These are phyloP conservation scores for Eucriotettix oculatus DNA, from an alignment of 2,888 invertebrate species.

Conservation along the genomic window DNA sequence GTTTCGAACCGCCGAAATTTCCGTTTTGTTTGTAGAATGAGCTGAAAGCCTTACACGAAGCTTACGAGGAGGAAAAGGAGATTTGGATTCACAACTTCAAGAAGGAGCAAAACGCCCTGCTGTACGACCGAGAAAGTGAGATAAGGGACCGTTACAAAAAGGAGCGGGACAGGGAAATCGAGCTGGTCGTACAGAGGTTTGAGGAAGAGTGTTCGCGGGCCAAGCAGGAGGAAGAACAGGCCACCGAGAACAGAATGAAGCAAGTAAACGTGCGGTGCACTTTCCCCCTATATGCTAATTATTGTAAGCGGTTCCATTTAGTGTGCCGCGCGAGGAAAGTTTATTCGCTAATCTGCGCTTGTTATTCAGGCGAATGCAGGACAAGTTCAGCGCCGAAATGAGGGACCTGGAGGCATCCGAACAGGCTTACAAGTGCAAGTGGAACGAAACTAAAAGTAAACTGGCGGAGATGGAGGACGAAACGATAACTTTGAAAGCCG, in stretches of 20 bases:
- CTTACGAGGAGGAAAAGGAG: conserved; percentile 42
- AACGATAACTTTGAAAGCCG: conserved; percentile 36
- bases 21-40: conserved; percentile 25
- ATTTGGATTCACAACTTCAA: conserved; percentile 44
- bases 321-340: too few relatives aligned
- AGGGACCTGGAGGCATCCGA: conserved; percentile 48
- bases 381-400: conserved; percentile 59
- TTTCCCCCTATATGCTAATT: not conserved
- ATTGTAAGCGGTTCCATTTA: too few relatives aligned
- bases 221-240: conserved; percentile 38
- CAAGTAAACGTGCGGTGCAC: conserved; percentile 11
- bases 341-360: not conserved
- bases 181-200: conserved; percentile 49
- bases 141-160: conserved; percentile 51
- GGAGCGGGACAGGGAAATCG: conserved; percentile 65
- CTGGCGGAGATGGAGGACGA: conserved; percentile 47
- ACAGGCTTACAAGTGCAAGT: conserved; percentile 44
- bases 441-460: conserved; percentile 46
- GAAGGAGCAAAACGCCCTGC: conserved; percentile 38
- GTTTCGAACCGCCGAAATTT: too few relatives aligned
- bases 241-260: conserved; percentile 33
- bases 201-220: conserved; percentile 41
- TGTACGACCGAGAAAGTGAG: conserved; percentile 48
- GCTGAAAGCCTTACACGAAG: conserved; percentile 37
- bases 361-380: conserved; percentile 44